phyloP scores from a whole-genome alignment of 2,888 invertebrate species.

The Chrysolina haemoptera region DNA sequence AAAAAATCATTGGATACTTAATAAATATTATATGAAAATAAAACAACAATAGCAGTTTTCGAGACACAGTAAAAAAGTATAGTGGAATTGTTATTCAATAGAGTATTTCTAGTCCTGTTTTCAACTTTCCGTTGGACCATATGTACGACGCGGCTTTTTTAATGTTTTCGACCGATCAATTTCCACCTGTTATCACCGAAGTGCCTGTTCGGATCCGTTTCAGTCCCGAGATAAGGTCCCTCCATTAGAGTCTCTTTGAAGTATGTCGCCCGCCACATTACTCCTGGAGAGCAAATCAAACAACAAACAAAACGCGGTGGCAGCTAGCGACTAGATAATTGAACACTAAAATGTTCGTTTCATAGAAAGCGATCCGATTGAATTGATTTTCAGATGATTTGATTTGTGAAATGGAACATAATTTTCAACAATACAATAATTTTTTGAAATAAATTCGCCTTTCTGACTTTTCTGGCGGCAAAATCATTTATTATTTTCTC shows the following conservation, averaged over 20 bases:
- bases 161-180: neutral
- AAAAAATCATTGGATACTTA: too few species aligned
- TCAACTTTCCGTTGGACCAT: neutral
- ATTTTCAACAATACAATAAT: too few species aligned
- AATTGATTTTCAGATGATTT: neutral
- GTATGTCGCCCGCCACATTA: slow-evolving; percentile 9
- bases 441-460: too few species aligned
- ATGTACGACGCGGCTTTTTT: neutral
- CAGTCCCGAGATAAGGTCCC: neutral
- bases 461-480: too few species aligned
- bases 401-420: neutral
- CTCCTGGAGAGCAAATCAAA: slow-evolving; percentile 10
- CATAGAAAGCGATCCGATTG: neutral
- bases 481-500: too few species aligned
- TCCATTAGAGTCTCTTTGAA: neutral
- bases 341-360: neutral
- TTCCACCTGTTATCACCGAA: slow-evolving; percentile 9
- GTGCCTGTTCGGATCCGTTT: neutral
- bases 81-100: too few species aligned
- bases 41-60: too few species aligned
- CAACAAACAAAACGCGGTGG: slow-evolving; percentile 2
- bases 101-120: too few species aligned
- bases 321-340: neutral
- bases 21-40: too few species aligned
- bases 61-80: too few species aligned